A percentile compares a stretch with the other conserved stretches of the same genome.
phyloP scores from a whole-genome alignment of 2,113 vertebrate species.

The Calyptomena viridis region DNA sequence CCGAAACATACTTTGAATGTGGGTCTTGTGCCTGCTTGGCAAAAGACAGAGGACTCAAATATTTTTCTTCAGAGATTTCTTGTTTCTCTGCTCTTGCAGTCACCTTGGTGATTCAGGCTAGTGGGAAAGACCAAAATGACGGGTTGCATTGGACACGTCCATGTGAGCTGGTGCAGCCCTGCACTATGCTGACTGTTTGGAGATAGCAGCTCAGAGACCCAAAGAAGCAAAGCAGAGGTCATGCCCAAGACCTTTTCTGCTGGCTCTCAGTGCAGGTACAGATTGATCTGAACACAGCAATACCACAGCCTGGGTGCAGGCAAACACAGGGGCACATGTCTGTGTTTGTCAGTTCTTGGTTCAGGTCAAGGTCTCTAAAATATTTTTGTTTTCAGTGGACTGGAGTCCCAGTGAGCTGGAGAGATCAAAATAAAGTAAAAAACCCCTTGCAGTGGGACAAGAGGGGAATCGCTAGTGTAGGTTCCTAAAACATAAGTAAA shows the following conservation, averaged over 20 bases:
- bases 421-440: neutral
- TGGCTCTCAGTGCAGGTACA: neutral
- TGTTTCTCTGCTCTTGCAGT: neutral
- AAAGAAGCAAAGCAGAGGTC: neutral
- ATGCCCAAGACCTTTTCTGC: neutral
- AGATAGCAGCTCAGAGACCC: neutral
- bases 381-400: neutral
- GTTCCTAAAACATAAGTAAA: neutral
- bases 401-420: neutral
- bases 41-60: rapidly evolving
- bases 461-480: neutral
- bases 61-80: neutral
- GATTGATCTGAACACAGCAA: neutral
- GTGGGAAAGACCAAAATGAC: rapidly evolving
- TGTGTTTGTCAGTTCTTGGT: neutral
- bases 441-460: neutral
- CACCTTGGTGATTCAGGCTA: neutral
- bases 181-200: neutral
- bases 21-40: neutral
- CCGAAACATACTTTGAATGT: neutral
- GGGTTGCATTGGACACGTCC: neutral
- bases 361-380: neutral
- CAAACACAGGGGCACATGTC: rapidly evolving
- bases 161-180: rapidly evolving
- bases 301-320: neutral